A percentile compares a stretch with the other conserved stretches of the same genome.
Evolutionary conservation across 2,113 vertebrate genomes (phyloP).

Genomic region (Clupea harengus): DNA sequence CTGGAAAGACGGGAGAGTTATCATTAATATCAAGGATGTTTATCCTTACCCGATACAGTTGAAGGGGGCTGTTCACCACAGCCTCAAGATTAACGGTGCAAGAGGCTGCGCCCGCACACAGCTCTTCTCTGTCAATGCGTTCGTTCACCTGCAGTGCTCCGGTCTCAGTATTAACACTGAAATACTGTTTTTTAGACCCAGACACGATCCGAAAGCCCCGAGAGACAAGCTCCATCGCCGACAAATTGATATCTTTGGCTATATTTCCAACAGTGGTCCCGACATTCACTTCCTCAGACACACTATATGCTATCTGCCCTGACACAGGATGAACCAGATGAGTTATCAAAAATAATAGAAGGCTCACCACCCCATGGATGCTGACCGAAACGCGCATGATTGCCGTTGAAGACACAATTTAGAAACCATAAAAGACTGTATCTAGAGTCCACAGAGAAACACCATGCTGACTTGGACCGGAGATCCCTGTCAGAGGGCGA

Average conservation of each 20-base stretch:
- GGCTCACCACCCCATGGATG: slow-evolving; percentile 12
- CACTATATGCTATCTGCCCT: slow-evolving; percentile 62
- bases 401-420: not conserved
- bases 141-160: slow-evolving; percentile 59
- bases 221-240: slow-evolving; percentile 53
- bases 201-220: slow-evolving; percentile 60
- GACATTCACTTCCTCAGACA: slow-evolving; percentile 69
- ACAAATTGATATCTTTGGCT: slow-evolving; percentile 65
- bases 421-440: not conserved
- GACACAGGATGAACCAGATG: slow-evolving; percentile 34
- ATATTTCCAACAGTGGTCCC: slow-evolving; percentile 69
- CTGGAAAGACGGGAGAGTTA: slow-evolving; percentile 56
- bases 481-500: not conserved
- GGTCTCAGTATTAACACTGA: slow-evolving; percentile 61
- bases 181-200: slow-evolving; percentile 56
- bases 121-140: slow-evolving; percentile 64
- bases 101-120: slow-evolving; percentile 50
- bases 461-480: not conserved
- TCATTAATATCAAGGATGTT: slow-evolving; percentile 65
- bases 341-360: slow-evolving; percentile 23
- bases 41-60: slow-evolving; percentile 55
- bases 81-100: slow-evolving; percentile 62
- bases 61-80: slow-evolving; percentile 56
- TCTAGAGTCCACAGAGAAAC: not conserved
- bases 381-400: slow-evolving; percentile 25